Evolutionary conservation across 2,113 vertebrate genomes (phyloP), one percentile per base, ranked within the genome.

Genomic region (Phyllostomus hastatus): DNA sequence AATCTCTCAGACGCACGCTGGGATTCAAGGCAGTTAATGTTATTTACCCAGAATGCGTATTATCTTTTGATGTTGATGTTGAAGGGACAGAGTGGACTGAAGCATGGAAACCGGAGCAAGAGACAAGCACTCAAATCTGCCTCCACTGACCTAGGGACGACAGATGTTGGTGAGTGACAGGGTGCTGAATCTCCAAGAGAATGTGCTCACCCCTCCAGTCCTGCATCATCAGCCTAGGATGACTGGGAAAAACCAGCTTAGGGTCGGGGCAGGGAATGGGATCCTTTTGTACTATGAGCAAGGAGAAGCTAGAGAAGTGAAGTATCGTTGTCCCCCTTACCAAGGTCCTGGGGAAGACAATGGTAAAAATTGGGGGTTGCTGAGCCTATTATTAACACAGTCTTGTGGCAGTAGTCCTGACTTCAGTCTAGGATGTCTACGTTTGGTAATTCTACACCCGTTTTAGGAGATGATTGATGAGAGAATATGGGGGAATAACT

Each of bases 81-180:
- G 12, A 95, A 99, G 99, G 98, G 98, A 95, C 99, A 99, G 98
- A 99, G 98, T 57, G 99, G 99, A 85, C 98, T 99, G 98, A 99
- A 99, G 92, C 99, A 99, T 0, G 99, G 99, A 31, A 99, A 99
- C 94, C 98, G 99, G 87, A 99, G 99, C 97, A 99, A 99, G 96
- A 99, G 99, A 86, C 99, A 99, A 97, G 99, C 99, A 67, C 99
- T 99, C 78, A 99, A 99, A 96, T 99, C 99, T 26, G 99, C 99
- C 46, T 99, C 99, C 31, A 99, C 99, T 67, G 99, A 99, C 98
- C 99, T 99, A 22, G 99, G 99, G 92, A 99, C 99, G 5, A 99
- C 99, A 83, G 99, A 99, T 16, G 98, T 99, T 97, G 99, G 99
- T 99, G 98, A 99, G 99, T 99, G 89, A 64, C 73, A 41, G 22